Evolutionary conservation across 2,888 invertebrate genomes (phyloP).

Genomic region (Lithodes maja): DNA sequence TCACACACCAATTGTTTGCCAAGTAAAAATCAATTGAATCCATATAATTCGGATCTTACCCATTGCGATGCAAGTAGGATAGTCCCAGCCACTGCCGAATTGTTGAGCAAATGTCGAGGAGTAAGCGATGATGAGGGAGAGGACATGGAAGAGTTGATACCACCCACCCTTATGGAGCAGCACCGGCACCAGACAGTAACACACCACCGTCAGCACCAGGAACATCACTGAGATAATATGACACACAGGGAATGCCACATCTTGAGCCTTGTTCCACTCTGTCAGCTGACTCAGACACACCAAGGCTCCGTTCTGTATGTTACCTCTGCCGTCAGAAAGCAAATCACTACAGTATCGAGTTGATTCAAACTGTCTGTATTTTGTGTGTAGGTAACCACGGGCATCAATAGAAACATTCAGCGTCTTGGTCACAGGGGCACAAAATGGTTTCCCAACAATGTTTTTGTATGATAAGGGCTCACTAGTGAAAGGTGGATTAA

Average conservation of each 20-base stretch:
- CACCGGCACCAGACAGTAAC: constrained; percentile 33
- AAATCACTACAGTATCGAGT: constrained; percentile 46
- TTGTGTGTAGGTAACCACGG: not conserved
- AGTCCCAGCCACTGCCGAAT: not conserved
- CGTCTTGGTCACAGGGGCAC: not conserved
- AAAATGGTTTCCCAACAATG: constrained; percentile 35
- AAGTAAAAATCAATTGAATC: not conserved
- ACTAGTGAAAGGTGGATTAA: constrained; percentile 8
- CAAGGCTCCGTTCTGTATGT: not conserved
- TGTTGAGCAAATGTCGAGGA: not conserved
- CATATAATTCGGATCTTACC: constrained; percentile 8
- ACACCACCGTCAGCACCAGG: constrained; percentile 23
- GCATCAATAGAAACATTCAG: not conserved
- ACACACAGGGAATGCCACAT: not conserved
- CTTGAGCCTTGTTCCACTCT: constrained; percentile 1
- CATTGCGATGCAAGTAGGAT: not conserved
- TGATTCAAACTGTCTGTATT: not conserved
- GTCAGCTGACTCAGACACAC: not conserved
- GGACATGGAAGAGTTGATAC: constrained; percentile 43
- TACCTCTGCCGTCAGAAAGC: constrained; percentile 13
- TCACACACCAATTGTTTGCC: too few species aligned
- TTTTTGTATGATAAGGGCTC: constrained; percentile 6
- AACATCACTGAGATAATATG: constrained; percentile 20
- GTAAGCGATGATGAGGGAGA: constrained; percentile 43
- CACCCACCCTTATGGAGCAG: constrained; percentile 24